Evolutionary conservation across 2,888 invertebrate genomes (phyloP).

Genomic region (Pyralis farinalis): DNA sequence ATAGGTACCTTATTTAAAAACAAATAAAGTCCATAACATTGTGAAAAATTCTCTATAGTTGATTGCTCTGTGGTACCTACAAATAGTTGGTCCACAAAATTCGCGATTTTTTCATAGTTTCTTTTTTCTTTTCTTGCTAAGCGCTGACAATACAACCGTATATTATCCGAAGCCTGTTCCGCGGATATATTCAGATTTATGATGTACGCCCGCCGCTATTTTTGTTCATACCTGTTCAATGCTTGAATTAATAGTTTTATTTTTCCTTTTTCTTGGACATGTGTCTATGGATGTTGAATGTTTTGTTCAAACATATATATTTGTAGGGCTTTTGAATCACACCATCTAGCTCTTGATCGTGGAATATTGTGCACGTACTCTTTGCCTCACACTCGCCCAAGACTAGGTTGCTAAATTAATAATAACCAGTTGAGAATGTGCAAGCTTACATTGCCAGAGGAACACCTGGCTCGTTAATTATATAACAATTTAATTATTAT

Average conservation of each 20-base stretch:
- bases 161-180: constrained; percentile 62
- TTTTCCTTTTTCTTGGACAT: constrained; percentile 23
- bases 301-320: neutral
- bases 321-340: too few species aligned
- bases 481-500: too few species aligned
- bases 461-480: too few species aligned
- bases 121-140: constrained; percentile 44
- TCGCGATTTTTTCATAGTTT: constrained; percentile 51
- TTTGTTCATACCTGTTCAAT: constrained; percentile 36
- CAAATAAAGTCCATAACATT: too few species aligned
- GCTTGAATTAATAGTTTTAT: constrained; percentile 39
- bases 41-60: constrained; percentile 16
- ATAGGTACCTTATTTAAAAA: too few species aligned
- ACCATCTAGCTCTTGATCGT: too few species aligned
- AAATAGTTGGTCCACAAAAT: constrained; percentile 51
- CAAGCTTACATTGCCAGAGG: too few species aligned
- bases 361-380: too few species aligned
- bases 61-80: constrained; percentile 28
- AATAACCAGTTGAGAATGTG: too few species aligned
- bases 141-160: constrained; percentile 71
- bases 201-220: constrained; percentile 55
- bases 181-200: constrained; percentile 75
- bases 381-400: too few species aligned
- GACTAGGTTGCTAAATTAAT: too few species aligned
- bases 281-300: constrained; percentile 1